Evolutionary conservation across 2,888 invertebrate species (phyloP).

Genomic region (Caenorhabditis drosophilae): DNA sequence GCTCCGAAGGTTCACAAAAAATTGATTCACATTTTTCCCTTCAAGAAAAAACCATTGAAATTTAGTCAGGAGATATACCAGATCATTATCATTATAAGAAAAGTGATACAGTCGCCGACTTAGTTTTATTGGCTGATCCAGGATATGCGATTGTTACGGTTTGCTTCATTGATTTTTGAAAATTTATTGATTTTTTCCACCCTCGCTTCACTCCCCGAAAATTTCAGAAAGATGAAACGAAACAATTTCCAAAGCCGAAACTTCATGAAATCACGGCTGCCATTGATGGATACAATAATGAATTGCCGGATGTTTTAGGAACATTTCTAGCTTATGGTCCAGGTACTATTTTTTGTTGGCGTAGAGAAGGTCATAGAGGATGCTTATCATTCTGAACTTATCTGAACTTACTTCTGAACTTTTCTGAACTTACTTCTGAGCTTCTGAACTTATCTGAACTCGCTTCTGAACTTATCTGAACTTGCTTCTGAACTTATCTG

Average conservation of each 20-base stretch:
- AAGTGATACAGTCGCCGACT: conserved; percentile 40
- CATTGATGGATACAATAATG: conserved; percentile 51
- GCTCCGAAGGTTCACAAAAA: conserved; percentile 42
- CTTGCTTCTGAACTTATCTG: too few relatives aligned
- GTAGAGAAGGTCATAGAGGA: too few relatives aligned
- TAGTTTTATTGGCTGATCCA: conserved; percentile 46
- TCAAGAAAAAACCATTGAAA: conserved; percentile 4
- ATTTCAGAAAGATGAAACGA: conserved; percentile 35
- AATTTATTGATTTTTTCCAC: too few relatives aligned
- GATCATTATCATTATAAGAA: conserved; percentile 48
- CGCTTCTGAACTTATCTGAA: too few relatives aligned
- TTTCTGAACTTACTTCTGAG: too few relatives aligned
- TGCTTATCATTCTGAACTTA: too few relatives aligned
- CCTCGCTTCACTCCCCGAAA: too few relatives aligned
- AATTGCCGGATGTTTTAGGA: conserved; percentile 50
- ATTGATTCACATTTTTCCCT: not conserved
- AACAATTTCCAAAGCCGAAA: conserved; percentile 35
- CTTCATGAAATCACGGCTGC: conserved; percentile 35
- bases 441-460: too few relatives aligned
- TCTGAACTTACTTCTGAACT: too few relatives aligned
- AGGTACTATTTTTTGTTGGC: too few relatives aligned
- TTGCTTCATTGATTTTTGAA: conserved; percentile 1
- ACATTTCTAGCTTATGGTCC: conserved; percentile 55
- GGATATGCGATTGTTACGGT: conserved; percentile 53
- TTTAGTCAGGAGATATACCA: conserved; percentile 40